Conservation (phyloP, 1,140 invertebrate species). For the Drosophila orosa region DNA sequence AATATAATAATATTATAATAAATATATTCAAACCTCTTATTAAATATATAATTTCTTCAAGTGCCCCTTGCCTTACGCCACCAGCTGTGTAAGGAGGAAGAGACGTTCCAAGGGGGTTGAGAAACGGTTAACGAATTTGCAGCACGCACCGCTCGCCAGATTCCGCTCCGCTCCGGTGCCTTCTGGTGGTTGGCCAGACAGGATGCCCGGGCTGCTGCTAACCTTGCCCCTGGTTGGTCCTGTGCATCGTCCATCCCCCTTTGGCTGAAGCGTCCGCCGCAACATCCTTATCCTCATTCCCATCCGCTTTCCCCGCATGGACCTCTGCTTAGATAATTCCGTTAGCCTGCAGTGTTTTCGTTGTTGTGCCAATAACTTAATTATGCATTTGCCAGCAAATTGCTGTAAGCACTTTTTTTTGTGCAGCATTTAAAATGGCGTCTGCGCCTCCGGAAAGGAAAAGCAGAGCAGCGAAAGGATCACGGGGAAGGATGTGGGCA, state of each 20-base stretch:
- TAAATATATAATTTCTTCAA: background rate
- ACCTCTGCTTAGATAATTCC: conserved; percentile 66
- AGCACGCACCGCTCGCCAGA: conserved; percentile 54
- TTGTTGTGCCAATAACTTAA: conserved; percentile 73
- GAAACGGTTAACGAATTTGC: conserved; percentile 56
- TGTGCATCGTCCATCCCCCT: conserved; percentile 27
- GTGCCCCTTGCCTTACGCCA: conserved; percentile 9
- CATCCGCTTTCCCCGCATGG: conserved; percentile 31
- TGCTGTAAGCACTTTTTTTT: conserved; percentile 61
- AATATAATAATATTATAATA: too few species aligned
- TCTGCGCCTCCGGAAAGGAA: conserved; percentile 31
- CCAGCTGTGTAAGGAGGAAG: background rate
- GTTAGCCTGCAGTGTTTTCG: conserved; percentile 65
- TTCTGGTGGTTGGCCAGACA: conserved; percentile 74
- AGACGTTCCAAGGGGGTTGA: background rate
- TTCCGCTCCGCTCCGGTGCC: conserved; percentile 28
- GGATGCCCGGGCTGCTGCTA: conserved; percentile 13
- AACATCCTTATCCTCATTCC: conserved; percentile 35
- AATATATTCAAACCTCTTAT: too few species aligned
- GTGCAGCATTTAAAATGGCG: conserved; percentile 65
- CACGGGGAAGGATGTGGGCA: background rate
- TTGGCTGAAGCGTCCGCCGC: conserved; percentile 3
- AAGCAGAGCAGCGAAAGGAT: background rate
- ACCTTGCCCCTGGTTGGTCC: conserved; percentile 67
- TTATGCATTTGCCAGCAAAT: conserved; percentile 72